Conservation (phyloP, 2,113 vertebrate genomes). For the Vimba vimba region DNA sequence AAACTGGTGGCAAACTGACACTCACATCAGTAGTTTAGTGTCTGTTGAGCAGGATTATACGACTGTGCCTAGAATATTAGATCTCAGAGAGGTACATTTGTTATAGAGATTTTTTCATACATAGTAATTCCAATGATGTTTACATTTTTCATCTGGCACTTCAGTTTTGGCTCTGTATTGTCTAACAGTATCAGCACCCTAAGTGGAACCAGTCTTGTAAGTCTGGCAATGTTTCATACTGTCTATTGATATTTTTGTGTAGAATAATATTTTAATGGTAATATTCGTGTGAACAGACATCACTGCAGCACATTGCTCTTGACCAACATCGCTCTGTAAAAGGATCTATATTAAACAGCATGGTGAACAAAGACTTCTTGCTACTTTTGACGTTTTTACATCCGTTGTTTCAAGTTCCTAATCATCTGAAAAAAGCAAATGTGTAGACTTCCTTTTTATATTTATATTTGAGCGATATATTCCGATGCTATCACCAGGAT, state of each 20-base stretch:
- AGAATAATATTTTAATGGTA: slow-evolving; percentile 68
- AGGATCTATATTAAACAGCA: slow-evolving; percentile 75
- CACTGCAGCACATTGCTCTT: slow-evolving; percentile 47
- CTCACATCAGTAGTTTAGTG: background rate
- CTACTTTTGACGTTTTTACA: slow-evolving; percentile 17
- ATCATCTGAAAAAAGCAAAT: background rate
- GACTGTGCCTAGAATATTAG: slow-evolving; percentile 15
- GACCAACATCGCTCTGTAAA: slow-evolving; percentile 65
- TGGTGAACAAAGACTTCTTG: slow-evolving; percentile 61
- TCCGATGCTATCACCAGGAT: slow-evolving; percentile 62
- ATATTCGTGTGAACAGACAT: slow-evolving; percentile 65
- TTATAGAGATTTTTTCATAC: background rate
- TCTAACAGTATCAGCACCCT: slow-evolving; percentile 14
- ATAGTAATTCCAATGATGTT: slow-evolving; percentile 1
- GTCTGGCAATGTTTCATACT: slow-evolving; percentile 17
- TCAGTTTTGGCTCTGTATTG: slow-evolving; percentile 15
- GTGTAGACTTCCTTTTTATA: background rate
- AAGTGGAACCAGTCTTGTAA: slow-evolving; percentile 9
- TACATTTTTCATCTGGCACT: slow-evolving; percentile 38
- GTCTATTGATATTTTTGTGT: slow-evolving; percentile 53
- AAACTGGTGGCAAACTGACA: background rate
- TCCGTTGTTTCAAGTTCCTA: background rate
- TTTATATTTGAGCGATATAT: background rate
- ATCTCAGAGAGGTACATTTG: background rate
- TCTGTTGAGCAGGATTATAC: background rate